phyloP scores from a whole-genome alignment of 2,888 invertebrate genomes.

The Oligia fasciuncula region DNA sequence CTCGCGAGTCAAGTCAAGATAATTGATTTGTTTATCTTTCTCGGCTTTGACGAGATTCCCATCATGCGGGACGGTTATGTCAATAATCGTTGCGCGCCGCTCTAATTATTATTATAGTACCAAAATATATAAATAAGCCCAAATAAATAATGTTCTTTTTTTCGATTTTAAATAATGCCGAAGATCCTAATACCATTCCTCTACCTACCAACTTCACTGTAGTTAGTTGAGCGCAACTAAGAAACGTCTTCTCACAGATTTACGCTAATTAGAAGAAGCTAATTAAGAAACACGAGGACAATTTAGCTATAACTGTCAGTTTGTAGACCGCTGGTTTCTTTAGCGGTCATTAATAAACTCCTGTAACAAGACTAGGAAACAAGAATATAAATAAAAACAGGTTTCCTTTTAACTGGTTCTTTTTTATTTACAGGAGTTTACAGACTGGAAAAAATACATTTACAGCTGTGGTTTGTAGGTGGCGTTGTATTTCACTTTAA shows the following conservation, averaged over 20 bases:
- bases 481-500: neutral
- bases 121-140: neutral
- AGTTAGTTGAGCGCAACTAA: slow-evolving; percentile 12
- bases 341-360: slow-evolving; percentile 31
- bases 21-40: too few relatives aligned
- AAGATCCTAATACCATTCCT: neutral
- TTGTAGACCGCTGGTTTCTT: slow-evolving; percentile 42
- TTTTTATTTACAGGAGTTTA: neutral
- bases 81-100: too few relatives aligned
- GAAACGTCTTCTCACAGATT: slow-evolving; percentile 63
- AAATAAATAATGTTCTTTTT: neutral
- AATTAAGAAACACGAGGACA: slow-evolving; percentile 71
- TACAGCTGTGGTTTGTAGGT: neutral
- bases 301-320: slow-evolving; percentile 63
- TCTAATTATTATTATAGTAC: too few relatives aligned
- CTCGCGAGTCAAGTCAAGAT: too few relatives aligned
- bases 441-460: neutral
- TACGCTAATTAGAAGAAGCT: slow-evolving; percentile 72
- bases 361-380: slow-evolving; percentile 17
- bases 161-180: neutral
- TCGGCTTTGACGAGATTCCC: too few relatives aligned
- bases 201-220: slow-evolving; percentile 4
- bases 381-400: slow-evolving; percentile 14
- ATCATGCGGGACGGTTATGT: too few relatives aligned
- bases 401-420: neutral